Evolutionary conservation across 1,140 invertebrate species (phyloP).

Genomic region (Lucilia sericata): DNA sequence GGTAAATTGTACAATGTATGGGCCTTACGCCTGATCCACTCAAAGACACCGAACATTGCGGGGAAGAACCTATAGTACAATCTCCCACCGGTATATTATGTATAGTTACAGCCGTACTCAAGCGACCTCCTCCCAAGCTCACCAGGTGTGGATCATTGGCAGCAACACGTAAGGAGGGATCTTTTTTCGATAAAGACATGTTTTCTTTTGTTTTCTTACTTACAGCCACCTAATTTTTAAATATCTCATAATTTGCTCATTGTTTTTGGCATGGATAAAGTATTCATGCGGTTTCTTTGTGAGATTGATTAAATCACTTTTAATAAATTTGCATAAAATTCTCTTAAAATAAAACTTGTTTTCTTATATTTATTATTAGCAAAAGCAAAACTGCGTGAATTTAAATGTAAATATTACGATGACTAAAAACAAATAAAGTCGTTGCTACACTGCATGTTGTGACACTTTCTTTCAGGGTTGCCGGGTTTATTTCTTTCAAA

Average conservation of each 20-base stretch:
- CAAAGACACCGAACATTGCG: slow-evolving; percentile 82
- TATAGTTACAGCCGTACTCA: slow-evolving; percentile 90
- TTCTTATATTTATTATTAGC: neutral
- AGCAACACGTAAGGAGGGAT: slow-evolving; percentile 75
- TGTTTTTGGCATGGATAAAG: neutral
- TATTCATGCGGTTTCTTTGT: neutral
- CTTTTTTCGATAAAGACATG: slow-evolving; percentile 67
- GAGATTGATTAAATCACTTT: slow-evolving; percentile 1
- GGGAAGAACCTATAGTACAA: slow-evolving; percentile 78
- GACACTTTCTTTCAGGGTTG: neutral
- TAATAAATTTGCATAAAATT: neutral
- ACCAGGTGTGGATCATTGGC: slow-evolving; percentile 90
- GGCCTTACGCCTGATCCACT: slow-evolving; percentile 84
- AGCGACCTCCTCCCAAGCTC: slow-evolving; percentile 85
- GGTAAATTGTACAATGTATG: slow-evolving; percentile 82
- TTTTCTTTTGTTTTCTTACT: slow-evolving; percentile 40
- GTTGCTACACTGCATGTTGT: neutral
- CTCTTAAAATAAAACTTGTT: slow-evolving; percentile 12
- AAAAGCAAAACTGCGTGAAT: slow-evolving; percentile 2
- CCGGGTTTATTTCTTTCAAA: too few species aligned
- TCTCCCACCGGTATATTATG: slow-evolving; percentile 85
- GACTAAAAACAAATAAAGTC: neutral
- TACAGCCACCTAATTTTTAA: neutral
- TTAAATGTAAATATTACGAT: slow-evolving; percentile 6
- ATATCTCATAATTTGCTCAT: neutral